Conservation (phyloP, 2,888 invertebrate species). For the Drosophila incognita region DNA sequence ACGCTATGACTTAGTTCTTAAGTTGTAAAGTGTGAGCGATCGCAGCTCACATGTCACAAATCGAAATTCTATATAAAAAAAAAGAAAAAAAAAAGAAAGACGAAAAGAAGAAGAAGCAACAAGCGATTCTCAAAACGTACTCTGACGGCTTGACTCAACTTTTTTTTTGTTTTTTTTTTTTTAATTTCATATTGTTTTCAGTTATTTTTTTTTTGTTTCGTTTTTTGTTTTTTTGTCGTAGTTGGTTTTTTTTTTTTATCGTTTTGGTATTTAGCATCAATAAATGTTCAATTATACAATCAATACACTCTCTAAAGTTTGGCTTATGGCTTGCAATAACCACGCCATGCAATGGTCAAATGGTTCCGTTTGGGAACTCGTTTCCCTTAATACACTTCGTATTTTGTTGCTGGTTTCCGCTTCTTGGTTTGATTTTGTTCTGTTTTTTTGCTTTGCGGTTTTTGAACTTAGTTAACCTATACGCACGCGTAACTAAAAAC, state of each 20-base stretch:
- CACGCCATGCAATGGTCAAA: conserved; percentile 50
- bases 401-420: conserved; percentile 17
- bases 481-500: conserved; percentile 63
- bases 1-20: conserved; percentile 76
- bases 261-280: conserved; percentile 53
- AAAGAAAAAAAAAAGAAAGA: background rate
- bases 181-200: conserved; percentile 3
- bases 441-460: conserved; percentile 18
- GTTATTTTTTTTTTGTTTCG: conserved; percentile 8
- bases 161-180: conserved; percentile 4
- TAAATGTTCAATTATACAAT: conserved; percentile 27
- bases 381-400: conserved; percentile 33
- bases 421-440: conserved; percentile 10
- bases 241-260: conserved; percentile 20
- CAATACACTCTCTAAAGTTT: conserved; percentile 33
- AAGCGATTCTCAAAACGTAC: conserved; percentile 38
- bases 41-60: conserved; percentile 34
- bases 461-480: conserved; percentile 71
- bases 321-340: conserved; percentile 25
- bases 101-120: conserved; percentile 17
- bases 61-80: conserved; percentile 9
- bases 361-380: conserved; percentile 50
- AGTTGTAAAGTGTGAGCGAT: conserved; percentile 40
- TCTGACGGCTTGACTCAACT: conserved; percentile 13
- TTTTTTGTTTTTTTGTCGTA: conserved; percentile 6